Evolutionary conservation across 2,113 vertebrate genomes (phyloP).

Genomic region (Serilophus lunatus): DNA sequence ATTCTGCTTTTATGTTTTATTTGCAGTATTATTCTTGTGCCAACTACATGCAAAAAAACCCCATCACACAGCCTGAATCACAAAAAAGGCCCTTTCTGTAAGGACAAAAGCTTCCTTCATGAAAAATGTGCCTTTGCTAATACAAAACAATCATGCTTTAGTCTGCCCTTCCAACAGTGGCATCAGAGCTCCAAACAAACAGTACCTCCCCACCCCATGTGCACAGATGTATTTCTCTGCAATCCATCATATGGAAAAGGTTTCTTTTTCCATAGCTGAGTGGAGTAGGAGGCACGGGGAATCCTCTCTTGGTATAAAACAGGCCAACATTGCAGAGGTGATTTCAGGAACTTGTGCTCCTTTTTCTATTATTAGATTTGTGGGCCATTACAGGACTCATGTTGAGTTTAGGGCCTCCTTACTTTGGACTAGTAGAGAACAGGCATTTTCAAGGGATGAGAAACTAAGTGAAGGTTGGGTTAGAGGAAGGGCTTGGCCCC

Average conservation of each 20-base stretch:
- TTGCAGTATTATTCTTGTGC: not conserved
- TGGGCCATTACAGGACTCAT: not conserved
- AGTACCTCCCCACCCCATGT: not conserved
- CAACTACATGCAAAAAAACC: constrained; percentile 3
- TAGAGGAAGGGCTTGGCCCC: not conserved
- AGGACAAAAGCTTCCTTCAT: constrained; percentile 48
- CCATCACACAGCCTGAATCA: not conserved
- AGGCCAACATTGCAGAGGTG: not conserved
- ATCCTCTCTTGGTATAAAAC: not conserved
- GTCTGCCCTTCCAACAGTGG: constrained; percentile 9
- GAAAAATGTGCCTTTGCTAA: not conserved
- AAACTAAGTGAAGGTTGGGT: not conserved
- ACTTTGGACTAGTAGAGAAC: not conserved
- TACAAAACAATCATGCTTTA: constrained; percentile 16
- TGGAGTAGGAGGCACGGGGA: not conserved
- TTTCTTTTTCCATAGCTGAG: not conserved
- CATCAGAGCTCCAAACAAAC: not conserved
- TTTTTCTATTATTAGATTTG: not conserved
- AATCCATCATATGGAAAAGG: not conserved
- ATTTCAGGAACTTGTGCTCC: not conserved
- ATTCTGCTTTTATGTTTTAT: not conserved
- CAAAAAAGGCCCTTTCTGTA: not conserved
- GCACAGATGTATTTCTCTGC: not conserved
- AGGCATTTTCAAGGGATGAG: not conserved
- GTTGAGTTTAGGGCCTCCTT: not conserved